Base-by-base conservation (phyloP, 2,797 vertebrate species). In the Sciurus carolinensis region DNA sequence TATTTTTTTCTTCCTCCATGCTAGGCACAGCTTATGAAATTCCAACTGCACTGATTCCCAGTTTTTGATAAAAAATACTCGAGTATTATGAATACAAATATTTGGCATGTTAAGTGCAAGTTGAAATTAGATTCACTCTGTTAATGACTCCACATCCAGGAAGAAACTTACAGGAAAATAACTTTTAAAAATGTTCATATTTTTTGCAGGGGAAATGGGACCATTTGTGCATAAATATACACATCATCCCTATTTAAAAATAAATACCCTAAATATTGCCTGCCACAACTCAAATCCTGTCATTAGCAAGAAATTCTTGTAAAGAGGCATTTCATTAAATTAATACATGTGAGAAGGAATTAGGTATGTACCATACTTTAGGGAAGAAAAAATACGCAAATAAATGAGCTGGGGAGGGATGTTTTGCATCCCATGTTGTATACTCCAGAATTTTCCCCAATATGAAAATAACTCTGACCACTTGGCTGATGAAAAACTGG, bases 151-250 rank as follows among this genome's bases (percentile, higher is more conserved):
- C 96, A 95, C 91, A 98, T 96, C 97, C 0, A 33, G 91, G 97
- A 97, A 98, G 97, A 95, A 98, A 95, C 64, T 98, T 97, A n/a
- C 1, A 17, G 96, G 82, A 98, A 98, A 97, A 97, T 77, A 97
- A 96, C 85, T 96, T 98, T 98, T 97, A 97, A 98, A 98, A 98
- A 97, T 98, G 98, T 97, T 98, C 97, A 96, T 94, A 96, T 93
- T 94, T 98, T 39, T 6, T 97, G 94, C 89, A 87, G 52, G 87
- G 85, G 67, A 96, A 96, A 96, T 67, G 83, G 77, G 94, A 79
- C 84, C 87, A 87, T 92, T 97, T 98, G 95, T 93, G 97, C 97
- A 97, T 98, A 98, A 99, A 98, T 98, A 98, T 94, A 98, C 97
- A 7, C 87, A 98, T 98, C 95, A 67, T 97, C 89, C 59, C 91